Evolutionary conservation across 2,113 vertebrate genomes (phyloP), one percentile per base, ranked within the genome.

Genomic region (Elephantulus edwardii): DNA sequence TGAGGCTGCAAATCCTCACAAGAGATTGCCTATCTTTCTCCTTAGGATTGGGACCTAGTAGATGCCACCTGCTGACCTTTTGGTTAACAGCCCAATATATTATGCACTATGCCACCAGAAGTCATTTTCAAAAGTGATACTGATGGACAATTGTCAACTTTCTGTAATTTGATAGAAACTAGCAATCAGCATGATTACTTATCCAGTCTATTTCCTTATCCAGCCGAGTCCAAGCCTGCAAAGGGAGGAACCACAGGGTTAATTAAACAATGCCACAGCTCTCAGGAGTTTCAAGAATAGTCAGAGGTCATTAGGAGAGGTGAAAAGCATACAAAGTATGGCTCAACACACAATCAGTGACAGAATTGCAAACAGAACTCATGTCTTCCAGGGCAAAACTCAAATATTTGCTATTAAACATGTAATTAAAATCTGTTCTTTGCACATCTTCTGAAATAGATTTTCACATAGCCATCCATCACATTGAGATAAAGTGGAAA

Each of bases 361-460:
- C 62, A 90, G 85, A 95, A 94, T 4, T 78, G 72, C 91, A 95
- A 95, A 96, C 44, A 96, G 75, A 95, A 90, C 75, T 95, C n/a
- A 84, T 77, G 85, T n/a, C 91, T 95, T 92, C 50, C 77, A 90
- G 66, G 54, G 54, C 48, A 95, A 94, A 96, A 92, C 35, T 80
- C 91, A 96, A 95, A 95, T 95, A 92, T 93, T 91, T 94, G 44
- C 84, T 91, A 89, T 95, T 93, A 94, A 94, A 75, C 42, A 72
- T 68, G 17, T 60, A 95, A 94, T 94, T 93, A 95, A 93, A 93
- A 89, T 86, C 17, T 75, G 48, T 42, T 85, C 68, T 86, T 74
- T 76, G 42, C 26, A 1, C 42, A 80, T 80, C 76, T 78, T 95
- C 79, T 94, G 88, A 91, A 91, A 91, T 60, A 92, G 48, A 72